A percentile compares a stretch with the other conserved stretches of the same genome.
phyloP scores from a whole-genome alignment of 2,113 vertebrate species.

The Terrapene triunguis region DNA sequence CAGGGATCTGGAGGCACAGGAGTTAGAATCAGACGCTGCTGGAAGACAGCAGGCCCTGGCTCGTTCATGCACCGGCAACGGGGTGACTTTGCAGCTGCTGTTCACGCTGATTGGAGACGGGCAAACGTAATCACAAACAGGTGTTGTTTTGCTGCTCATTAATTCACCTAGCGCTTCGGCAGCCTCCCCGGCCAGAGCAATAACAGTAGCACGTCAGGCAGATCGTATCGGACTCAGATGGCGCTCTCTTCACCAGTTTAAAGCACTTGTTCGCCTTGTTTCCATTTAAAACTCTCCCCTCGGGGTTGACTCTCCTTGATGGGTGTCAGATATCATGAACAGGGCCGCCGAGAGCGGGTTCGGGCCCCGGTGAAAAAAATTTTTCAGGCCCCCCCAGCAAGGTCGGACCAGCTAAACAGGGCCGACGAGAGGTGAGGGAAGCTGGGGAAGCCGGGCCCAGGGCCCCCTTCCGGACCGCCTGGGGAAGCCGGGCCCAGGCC shows the following conservation, averaged over 20 bases:
- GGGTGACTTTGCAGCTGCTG: not conserved
- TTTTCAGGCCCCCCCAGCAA: no score
- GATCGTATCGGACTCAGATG: not conserved
- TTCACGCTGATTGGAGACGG: not conserved
- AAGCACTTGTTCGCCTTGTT: rapidly evolving
- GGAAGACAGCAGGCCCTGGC: not conserved
- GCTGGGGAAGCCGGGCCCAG: no score
- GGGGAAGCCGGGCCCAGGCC: no score
- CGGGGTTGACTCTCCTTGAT: not conserved
- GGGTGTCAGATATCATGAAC: not conserved
- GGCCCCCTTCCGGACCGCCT: no score
- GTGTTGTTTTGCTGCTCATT: not conserved
- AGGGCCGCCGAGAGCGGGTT: no score
- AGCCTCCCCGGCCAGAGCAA: not conserved
- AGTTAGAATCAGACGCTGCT: not conserved
- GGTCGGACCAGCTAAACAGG: no score
- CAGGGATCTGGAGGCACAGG: not conserved
- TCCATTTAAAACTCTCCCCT: not conserved
- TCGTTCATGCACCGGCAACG: rapidly evolving
- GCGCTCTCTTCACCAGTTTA: rapidly evolving
- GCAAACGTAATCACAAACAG: not conserved
- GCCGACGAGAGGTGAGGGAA: no score
- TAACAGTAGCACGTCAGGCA: rapidly evolving
- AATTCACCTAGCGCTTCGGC: not conserved
- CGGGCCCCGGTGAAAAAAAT: no score